Percentiles rank a stretch among this genome's conserved stretches.
Evolutionary conservation across 1,140 invertebrate genomes (phyloP).

Genomic region (Hydropsyche tenuis): DNA sequence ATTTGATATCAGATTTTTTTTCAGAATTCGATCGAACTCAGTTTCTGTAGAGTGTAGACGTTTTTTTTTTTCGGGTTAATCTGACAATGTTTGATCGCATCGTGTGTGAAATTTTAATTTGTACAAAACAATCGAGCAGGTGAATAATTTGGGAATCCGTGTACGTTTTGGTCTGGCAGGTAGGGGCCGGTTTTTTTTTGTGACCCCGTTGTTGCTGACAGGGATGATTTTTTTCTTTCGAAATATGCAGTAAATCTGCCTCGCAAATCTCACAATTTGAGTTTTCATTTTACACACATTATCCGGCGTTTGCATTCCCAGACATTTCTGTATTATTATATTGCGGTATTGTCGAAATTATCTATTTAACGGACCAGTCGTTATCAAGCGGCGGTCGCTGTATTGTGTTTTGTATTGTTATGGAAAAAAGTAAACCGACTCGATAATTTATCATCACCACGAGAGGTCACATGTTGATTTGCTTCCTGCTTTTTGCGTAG

Average conservation of each 20-base stretch:
- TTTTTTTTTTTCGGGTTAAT: too few relatives aligned
- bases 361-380: background rate
- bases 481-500: constrained; percentile 9
- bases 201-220: constrained; percentile 30
- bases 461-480: background rate
- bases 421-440: too few relatives aligned
- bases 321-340: background rate
- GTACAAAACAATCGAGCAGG: background rate
- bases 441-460: constrained; percentile 1
- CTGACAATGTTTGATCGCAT: too few relatives aligned
- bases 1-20: too few relatives aligned
- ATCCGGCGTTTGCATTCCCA: background rate
- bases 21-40: too few relatives aligned
- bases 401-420: too few relatives aligned
- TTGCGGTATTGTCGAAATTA: constrained; percentile 1
- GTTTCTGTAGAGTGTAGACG: too few relatives aligned
- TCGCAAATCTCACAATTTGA: background rate
- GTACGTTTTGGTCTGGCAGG: background rate
- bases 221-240: constrained; percentile 17
- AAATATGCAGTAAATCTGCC: background rate
- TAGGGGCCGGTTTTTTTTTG: constrained; percentile 30
- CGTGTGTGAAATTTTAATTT: too few relatives aligned
- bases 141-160: constrained; percentile 6
- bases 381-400: background rate
- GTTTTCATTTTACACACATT: too few relatives aligned